Conservation (phyloP, 2,797 vertebrate species). For the Botia kubotai region DNA sequence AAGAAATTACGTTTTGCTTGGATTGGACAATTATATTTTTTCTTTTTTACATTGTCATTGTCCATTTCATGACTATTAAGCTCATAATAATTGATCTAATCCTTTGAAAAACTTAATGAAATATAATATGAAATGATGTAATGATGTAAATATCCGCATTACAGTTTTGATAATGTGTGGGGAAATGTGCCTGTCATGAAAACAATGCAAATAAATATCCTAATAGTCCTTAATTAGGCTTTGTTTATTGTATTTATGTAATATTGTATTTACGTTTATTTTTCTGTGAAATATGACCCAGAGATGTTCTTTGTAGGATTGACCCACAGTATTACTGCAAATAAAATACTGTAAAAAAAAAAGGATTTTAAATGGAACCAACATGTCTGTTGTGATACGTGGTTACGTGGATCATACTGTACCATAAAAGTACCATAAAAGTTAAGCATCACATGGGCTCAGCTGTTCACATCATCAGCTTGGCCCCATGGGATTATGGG, state of each 20-base stretch:
- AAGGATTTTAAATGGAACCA: not conserved
- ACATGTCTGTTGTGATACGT: not conserved
- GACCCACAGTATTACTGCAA: not conserved
- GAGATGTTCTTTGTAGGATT: not conserved
- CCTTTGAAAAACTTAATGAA: too few species aligned
- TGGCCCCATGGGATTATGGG: constrained; percentile 43
- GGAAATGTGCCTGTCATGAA: not conserved
- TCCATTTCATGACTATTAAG: too few species aligned
- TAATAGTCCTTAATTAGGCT: too few species aligned
- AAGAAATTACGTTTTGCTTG: not conserved
- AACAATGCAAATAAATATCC: not conserved
- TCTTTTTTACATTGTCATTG: too few species aligned
- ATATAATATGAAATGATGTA: too few species aligned
- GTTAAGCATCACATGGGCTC: constrained; percentile 21
- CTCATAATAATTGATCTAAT: too few species aligned
- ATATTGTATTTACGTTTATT: not conserved
- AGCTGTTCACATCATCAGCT: constrained; percentile 45
- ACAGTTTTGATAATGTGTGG: constrained; percentile 1
- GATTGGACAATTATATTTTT: not conserved
- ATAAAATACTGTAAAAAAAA: not conserved
- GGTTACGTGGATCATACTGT: not conserved
- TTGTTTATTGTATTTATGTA: not conserved
- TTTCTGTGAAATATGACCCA: not conserved
- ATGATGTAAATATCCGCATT: constrained; percentile 9
- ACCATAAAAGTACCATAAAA: constrained; percentile 2